Conservation (phyloP, 2,797 vertebrate species). For the Paguma larvata region DNA sequence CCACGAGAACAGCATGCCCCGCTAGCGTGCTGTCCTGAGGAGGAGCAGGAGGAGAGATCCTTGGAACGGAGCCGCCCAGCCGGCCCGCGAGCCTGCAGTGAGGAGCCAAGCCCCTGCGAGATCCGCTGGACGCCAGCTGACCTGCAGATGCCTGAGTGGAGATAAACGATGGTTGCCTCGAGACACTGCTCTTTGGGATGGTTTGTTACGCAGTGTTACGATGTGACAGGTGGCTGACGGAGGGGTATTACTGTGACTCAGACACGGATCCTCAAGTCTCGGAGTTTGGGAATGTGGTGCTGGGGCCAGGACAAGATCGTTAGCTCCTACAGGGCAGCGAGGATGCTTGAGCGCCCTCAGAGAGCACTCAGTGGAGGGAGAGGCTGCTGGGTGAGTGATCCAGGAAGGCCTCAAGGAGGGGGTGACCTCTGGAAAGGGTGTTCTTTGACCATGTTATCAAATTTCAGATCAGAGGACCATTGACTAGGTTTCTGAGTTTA, state of each 20-base stretch:
- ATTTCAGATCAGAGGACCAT: not conserved
- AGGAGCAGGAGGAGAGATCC: not conserved
- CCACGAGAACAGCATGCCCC: rapidly evolving
- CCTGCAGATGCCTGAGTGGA: not conserved
- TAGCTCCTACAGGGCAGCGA: not conserved
- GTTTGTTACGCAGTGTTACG: not conserved
- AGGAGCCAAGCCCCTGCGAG: not conserved
- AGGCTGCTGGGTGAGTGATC: not conserved
- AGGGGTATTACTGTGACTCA: not conserved
- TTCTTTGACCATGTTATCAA: not conserved
- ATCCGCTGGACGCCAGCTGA: not conserved
- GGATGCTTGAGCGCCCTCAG: not conserved
- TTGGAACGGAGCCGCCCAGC: not conserved
- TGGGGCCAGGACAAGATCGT: not conserved
- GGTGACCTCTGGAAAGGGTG: not conserved
- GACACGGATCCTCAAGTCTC: not conserved
- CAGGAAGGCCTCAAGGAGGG: not conserved
- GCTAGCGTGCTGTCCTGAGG: not conserved
- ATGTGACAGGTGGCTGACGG: rapidly evolving
- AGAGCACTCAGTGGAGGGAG: not conserved
- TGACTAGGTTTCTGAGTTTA: conserved; percentile 41
- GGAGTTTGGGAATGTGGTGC: not conserved
- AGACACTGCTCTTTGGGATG: not conserved
- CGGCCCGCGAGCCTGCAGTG: not conserved
- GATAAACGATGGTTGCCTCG: no score